Percentiles rank a stretch among this genome's conserved stretches.
These are phyloP conservation scores for Aspidapion aeneum DNA, from an alignment of 2,888 invertebrate species.

Conservation along the genomic window DNA sequence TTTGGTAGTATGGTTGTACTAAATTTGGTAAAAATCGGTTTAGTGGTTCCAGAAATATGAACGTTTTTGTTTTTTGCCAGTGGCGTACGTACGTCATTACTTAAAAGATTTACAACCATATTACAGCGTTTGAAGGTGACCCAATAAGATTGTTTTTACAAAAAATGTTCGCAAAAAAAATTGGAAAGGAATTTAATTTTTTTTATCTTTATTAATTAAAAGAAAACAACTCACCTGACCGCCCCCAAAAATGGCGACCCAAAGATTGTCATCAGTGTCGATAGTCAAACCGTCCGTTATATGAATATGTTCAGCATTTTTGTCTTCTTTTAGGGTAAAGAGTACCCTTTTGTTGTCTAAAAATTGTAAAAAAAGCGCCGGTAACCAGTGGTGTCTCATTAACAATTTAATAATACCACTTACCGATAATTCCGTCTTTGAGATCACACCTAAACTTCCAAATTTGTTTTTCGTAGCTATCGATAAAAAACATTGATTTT, in stretches of 20 bases:
- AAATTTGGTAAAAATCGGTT: too few species aligned
- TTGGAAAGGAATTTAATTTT: too few species aligned
- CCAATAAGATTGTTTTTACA: too few species aligned
- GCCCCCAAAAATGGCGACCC: slow-evolving; percentile 64
- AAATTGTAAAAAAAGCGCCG: slow-evolving; percentile 19
- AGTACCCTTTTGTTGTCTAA: slow-evolving; percentile 46
- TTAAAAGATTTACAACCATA: too few species aligned
- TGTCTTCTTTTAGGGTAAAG: slow-evolving; percentile 56
- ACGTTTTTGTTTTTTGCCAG: too few species aligned
- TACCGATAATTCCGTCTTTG: slow-evolving; percentile 48
- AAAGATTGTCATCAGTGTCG: slow-evolving; percentile 67
- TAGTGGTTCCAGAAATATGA: too few species aligned
- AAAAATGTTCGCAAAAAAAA: too few species aligned
- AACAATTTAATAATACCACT: slow-evolving; percentile 6
- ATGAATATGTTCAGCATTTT: slow-evolving; percentile 55
- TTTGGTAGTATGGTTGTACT: too few species aligned
- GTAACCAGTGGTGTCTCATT: slow-evolving; percentile 1
- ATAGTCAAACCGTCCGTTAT: slow-evolving; percentile 78
- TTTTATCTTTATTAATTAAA: too few species aligned
- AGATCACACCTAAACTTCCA: slow-evolving; percentile 65
- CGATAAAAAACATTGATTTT: slow-evolving; percentile 69
- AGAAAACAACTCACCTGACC: slow-evolving; percentile 22
- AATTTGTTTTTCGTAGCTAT: slow-evolving; percentile 60
- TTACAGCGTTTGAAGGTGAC: too few species aligned
- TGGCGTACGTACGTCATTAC: too few species aligned